Conservation (phyloP, 2,113 vertebrate species). For the Sialia sialis region DNA sequence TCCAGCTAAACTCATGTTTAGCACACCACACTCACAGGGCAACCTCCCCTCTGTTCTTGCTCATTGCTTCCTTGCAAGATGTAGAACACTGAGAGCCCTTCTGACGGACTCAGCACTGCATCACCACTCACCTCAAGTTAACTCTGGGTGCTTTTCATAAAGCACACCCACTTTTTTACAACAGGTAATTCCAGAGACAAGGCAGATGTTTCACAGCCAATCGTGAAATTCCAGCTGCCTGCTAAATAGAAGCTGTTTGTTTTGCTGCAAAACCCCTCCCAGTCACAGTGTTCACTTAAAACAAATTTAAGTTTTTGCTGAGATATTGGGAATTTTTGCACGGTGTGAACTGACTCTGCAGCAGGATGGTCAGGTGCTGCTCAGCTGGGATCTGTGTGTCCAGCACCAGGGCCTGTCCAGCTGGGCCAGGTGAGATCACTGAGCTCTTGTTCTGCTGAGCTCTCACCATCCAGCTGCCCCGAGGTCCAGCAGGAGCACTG, state of each 20-base stretch:
- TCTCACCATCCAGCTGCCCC: background rate
- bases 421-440: background rate
- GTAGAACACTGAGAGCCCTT: background rate
- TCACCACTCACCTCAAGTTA: background rate
- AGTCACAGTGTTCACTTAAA: background rate
- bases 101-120: background rate
- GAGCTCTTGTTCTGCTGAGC: background rate
- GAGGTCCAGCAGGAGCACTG: background rate
- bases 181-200: background rate
- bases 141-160: background rate
- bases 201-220: background rate
- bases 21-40: background rate
- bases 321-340: background rate
- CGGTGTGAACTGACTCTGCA: fast-evolving
- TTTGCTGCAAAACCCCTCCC: background rate
- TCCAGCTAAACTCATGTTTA: background rate
- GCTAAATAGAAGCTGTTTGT: background rate
- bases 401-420: background rate
- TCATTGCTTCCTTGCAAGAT: background rate
- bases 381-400: background rate
- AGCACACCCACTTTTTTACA: background rate
- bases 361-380: background rate
- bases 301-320: background rate
- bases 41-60: background rate
- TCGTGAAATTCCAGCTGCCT: background rate